Percentiles rank a stretch among this genome's conserved stretches.
These are phyloP conservation scores for Chaetogeoica ovagalla DNA, from an alignment of 2,888 invertebrate genomes.

Conservation along the genomic window DNA sequence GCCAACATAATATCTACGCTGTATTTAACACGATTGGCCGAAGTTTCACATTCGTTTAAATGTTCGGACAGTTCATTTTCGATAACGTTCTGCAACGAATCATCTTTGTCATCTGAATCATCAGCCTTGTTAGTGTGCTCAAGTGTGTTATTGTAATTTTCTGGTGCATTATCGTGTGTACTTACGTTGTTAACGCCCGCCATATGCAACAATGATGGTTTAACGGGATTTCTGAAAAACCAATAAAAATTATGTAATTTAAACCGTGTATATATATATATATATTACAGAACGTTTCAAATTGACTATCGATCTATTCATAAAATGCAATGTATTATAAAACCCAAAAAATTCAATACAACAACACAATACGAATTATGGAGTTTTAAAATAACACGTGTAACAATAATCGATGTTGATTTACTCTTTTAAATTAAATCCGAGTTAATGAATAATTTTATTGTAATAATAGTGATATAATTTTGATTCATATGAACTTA, in stretches of 20 bases:
- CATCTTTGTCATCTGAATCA: slow-evolving; percentile 32
- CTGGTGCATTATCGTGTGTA: slow-evolving; percentile 39
- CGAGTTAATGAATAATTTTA: too few relatives aligned
- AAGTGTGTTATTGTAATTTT: slow-evolving; percentile 35
- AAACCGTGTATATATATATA: too few relatives aligned
- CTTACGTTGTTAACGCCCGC: slow-evolving; percentile 52
- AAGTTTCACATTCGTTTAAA: slow-evolving; percentile 21
- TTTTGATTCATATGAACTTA: too few relatives aligned
- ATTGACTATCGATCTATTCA: too few relatives aligned
- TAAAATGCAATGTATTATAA: too few relatives aligned
- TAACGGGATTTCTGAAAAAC: slow-evolving; percentile 28
- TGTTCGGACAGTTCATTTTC: slow-evolving; percentile 39
- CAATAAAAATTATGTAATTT: not conserved
- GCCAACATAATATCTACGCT: slow-evolving; percentile 39
- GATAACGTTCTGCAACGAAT: slow-evolving; percentile 40
- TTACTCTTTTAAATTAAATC: too few relatives aligned
- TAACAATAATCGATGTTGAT: too few relatives aligned
- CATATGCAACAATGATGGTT: slow-evolving; percentile 31
- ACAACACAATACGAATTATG: too few relatives aligned
- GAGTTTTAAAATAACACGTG: too few relatives aligned
- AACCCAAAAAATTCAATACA: too few relatives aligned
- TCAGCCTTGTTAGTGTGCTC: slow-evolving; percentile 49
- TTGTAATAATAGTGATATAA: too few relatives aligned
- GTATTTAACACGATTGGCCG: slow-evolving; percentile 22
- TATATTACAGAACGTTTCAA: not conserved